Evolutionary conservation across 2,888 invertebrate genomes (phyloP).

Genomic region (Eupithecia exiguata): DNA sequence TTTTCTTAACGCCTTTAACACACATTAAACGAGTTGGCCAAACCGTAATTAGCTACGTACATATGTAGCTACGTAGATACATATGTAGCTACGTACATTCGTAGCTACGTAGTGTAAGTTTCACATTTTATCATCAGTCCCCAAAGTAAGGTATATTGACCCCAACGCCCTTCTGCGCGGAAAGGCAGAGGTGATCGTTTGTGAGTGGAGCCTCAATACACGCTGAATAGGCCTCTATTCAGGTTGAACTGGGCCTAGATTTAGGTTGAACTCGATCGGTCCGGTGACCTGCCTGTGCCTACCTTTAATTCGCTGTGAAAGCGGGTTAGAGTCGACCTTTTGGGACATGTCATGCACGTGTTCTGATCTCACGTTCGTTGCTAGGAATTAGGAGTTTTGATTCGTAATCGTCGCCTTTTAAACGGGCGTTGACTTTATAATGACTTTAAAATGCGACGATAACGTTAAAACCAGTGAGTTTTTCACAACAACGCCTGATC

Average conservation of each 20-base stretch:
- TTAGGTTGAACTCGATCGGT: background rate
- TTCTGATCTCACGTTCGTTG: background rate
- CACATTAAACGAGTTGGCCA: background rate
- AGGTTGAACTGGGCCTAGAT: constrained; percentile 1
- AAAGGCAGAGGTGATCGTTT: background rate
- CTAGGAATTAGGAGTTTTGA: background rate
- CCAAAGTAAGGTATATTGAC: background rate
- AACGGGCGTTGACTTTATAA: background rate
- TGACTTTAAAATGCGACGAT: too few species aligned
- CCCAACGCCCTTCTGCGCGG: background rate
- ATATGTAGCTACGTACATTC: background rate
- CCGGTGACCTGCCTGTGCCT: background rate
- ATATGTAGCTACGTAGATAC: too few species aligned
- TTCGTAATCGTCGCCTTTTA: background rate
- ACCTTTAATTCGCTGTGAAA: background rate
- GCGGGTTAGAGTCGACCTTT: background rate
- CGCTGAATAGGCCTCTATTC: background rate
- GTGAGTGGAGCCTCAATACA: background rate
- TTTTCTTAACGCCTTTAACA: background rate
- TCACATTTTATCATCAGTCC: background rate
- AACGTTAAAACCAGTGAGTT: background rate
- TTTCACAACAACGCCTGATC: background rate
- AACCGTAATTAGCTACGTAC: background rate
- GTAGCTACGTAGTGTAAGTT: background rate
- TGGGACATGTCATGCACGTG: background rate